Conservation (phyloP, 2,113 vertebrate species). For the Eolophus roseicapilla region DNA sequence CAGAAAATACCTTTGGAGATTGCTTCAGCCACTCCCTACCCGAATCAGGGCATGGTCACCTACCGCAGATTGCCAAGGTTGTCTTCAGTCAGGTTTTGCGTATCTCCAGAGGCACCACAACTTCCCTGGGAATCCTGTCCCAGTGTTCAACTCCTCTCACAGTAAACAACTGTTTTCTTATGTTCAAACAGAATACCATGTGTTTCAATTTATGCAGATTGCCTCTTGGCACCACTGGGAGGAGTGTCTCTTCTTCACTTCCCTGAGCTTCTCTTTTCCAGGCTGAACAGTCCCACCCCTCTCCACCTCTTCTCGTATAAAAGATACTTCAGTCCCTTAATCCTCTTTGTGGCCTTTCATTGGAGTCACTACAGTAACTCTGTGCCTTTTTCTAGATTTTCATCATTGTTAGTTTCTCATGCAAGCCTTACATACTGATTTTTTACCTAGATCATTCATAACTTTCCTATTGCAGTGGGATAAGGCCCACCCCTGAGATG, state of each 20-base stretch:
- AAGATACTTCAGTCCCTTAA: not conserved
- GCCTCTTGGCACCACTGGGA: not conserved
- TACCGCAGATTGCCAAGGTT: not conserved
- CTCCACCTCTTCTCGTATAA: not conserved
- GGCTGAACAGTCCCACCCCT: not conserved
- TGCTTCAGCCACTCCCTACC: not conserved
- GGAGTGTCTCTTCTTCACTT: not conserved
- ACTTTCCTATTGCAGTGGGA: not conserved
- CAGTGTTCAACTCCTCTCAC: not conserved
- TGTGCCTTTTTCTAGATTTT: not conserved
- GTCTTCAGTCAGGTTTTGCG: not conserved
- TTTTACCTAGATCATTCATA: not conserved
- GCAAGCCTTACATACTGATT: not conserved
- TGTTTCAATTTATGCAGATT: not conserved
- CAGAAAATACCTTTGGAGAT: not conserved
- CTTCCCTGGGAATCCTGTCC: not conserved
- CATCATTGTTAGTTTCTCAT: not conserved
- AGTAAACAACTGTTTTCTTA: not conserved
- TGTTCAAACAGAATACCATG: not conserved
- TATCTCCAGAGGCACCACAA: not conserved
- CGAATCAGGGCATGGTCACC: not conserved
- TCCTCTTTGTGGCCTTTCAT: not conserved
- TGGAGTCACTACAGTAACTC: not conserved
- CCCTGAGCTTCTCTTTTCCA: not conserved
- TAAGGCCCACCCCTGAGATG: not conserved